Evolutionary conservation across 30 jellyfish, hydroid and myxozoan genomes (phyloP).

Genomic region (Calvadosia cruxmelitensis): DNA sequence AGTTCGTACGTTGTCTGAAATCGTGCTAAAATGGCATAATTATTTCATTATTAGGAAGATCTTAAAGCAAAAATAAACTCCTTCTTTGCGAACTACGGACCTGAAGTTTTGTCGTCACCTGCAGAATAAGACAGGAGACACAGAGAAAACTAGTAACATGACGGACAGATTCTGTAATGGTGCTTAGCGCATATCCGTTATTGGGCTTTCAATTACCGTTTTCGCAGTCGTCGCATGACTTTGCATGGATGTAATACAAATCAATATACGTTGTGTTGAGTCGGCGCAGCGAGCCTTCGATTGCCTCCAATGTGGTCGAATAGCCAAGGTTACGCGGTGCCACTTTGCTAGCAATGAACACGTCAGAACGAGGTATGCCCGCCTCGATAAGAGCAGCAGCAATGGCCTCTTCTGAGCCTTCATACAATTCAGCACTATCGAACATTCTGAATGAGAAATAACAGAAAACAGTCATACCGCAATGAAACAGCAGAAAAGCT

Average conservation of each 20-base stretch:
- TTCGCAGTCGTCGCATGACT: conserved; percentile 80
- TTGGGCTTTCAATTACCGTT: conserved; percentile 77
- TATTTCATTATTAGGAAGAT: too few species aligned
- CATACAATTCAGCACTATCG: conserved; percentile 85
- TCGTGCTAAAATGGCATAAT: too few species aligned
- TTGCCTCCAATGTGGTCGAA: conserved; percentile 64
- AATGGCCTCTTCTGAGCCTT: conserved; percentile 68
- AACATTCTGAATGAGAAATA: conserved; percentile 38
- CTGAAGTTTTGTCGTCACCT: too few species aligned
- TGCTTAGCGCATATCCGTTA: too few species aligned
- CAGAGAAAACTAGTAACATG: too few species aligned
- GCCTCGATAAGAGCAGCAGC: conserved; percentile 69
- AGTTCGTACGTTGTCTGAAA: too few species aligned
- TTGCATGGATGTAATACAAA: conserved; percentile 62
- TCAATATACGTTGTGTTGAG: conserved; percentile 60
- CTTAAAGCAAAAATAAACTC: too few species aligned
- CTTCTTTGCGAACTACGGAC: too few species aligned
- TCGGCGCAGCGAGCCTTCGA: conserved; percentile 58
- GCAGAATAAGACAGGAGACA: too few species aligned
- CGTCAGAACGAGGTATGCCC: conserved; percentile 60
- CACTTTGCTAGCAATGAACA: conserved; percentile 69
- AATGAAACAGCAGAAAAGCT: too few species aligned
- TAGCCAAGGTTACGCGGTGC: conserved; percentile 83
- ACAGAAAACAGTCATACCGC: not conserved
- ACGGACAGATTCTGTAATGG: too few species aligned